Evolutionary conservation across 1,140 invertebrate species (phyloP).

Genomic region (Heliconius congener): DNA sequence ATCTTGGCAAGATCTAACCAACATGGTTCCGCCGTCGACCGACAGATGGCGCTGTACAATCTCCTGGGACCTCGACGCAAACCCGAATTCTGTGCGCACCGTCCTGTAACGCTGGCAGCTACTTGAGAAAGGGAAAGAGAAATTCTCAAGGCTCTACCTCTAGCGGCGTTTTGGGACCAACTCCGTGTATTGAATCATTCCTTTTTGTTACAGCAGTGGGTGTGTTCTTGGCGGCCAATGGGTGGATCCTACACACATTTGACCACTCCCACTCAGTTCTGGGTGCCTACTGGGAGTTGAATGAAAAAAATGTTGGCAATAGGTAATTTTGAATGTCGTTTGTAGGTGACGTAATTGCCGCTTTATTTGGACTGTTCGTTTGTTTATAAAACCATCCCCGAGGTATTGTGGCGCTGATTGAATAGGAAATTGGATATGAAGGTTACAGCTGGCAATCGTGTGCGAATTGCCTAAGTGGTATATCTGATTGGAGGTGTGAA

Average conservation of each 20-base stretch:
- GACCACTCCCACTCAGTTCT: constrained; percentile 74
- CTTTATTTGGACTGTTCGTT: constrained; percentile 66
- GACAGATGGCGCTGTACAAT: constrained; percentile 59
- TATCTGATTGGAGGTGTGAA: constrained; percentile 1
- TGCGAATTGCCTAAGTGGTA: not conserved
- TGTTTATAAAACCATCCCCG: constrained; percentile 56
- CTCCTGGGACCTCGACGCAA: constrained; percentile 60
- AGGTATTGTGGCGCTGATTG: constrained; percentile 61
- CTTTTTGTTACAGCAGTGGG: constrained; percentile 69
- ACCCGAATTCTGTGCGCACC: constrained; percentile 65
- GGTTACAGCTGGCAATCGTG: constrained; percentile 31
- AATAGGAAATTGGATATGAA: constrained; percentile 56
- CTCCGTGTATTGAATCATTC: constrained; percentile 54
- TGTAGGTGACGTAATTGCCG: constrained; percentile 72
- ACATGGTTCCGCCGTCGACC: constrained; percentile 42
- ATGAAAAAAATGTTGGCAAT: constrained; percentile 75
- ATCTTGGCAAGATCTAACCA: constrained; percentile 53
- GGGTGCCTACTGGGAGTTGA: constrained; percentile 77
- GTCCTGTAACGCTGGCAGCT: constrained; percentile 69
- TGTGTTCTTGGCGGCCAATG: constrained; percentile 65
- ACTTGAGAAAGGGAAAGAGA: constrained; percentile 75
- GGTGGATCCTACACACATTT: constrained; percentile 53
- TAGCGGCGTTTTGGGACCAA: constrained; percentile 54
- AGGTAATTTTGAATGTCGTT: constrained; percentile 78
- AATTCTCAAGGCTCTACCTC: constrained; percentile 75